phyloP scores from a whole-genome alignment of 2,888 invertebrate species.

The Bimastos eiseni region DNA sequence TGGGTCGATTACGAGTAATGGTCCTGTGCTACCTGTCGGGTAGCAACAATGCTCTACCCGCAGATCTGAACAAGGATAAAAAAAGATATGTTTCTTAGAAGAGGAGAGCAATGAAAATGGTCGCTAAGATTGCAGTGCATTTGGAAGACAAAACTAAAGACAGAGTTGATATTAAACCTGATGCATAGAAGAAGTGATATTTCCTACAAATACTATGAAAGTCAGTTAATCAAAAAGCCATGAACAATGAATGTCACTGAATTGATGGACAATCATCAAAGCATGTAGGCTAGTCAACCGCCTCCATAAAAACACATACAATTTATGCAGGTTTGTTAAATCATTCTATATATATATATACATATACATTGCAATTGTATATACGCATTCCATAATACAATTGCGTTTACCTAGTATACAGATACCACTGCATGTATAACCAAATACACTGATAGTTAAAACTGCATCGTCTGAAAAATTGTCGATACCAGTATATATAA shows the following conservation, averaged over 20 bases:
- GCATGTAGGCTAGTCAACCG: background rate
- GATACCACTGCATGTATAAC: background rate
- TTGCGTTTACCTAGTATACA: background rate
- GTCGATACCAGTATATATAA: background rate
- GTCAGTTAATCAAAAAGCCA: background rate
- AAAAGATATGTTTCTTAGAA: too few species aligned
- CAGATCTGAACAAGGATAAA: too few species aligned
- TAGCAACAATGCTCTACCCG: too few species aligned
- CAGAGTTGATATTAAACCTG: too few species aligned
- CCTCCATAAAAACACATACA: constrained; percentile 3
- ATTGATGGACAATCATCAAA: background rate
- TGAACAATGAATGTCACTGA: background rate
- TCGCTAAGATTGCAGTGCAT: too few species aligned
- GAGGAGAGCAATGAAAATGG: too few species aligned
- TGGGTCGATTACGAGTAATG: too few species aligned
- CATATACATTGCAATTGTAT: background rate
- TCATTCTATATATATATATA: background rate
- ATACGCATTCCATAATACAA: background rate
- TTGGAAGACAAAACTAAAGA: too few species aligned
- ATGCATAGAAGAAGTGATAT: too few species aligned
- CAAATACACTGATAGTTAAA: background rate
- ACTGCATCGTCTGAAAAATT: background rate
- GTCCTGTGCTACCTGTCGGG: too few species aligned
- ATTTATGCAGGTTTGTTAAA: constrained; percentile 13
- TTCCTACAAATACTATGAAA: too few species aligned